Base-by-base conservation (phyloP, 2,888 invertebrate genomes). In the Nephrocerus scutellatus region DNA sequence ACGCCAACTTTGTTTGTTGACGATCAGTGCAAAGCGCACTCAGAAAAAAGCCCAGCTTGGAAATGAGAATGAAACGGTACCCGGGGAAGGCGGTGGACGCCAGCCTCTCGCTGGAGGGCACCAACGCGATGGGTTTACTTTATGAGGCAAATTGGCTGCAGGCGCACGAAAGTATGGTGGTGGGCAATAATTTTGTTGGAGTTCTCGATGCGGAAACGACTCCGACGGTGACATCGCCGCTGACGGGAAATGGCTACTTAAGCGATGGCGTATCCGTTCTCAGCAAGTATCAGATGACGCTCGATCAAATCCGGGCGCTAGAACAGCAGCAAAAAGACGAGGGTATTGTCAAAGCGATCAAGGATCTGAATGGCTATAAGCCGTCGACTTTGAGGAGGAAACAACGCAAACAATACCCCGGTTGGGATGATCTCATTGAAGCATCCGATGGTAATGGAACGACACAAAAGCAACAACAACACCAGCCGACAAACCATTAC, bases 111-210 rank as follows among this genome's bases (percentile, higher is more conserved):
- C 74, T 84, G 74, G 85, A 84, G 63, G 74, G 75, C 52, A 79
- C 79, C 51, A 74, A 75, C 55, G 77, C 79, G 46, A 81, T 83
- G 82, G 82, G 81, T 54, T 74, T 83, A 33, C 75, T 84, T 30
- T 88, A 88, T 64, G 87, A 86, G 55, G 86, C 86, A 21, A 88
- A 85, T 61, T 88, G 88, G 88, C 74, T 82, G 46, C 83, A 84
- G 56, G 77, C 82, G n/a, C 73, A 74, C 48, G 54, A 55, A 43
- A 51, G 34, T 9, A 54, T 55, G n/a, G n/a, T n/a, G n/a, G n/a
- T n/a, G n/a, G n/a, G n/a, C n/a, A n/a, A n/a, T n/a, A n/a, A n/a
- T n/a, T n/a, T n/a, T n/a, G n/a, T n/a, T n/a, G n/a, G n/a, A n/a
- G n/a, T n/a, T n/a, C n/a, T n/a, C n/a, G n/a, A n/a, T n/a, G n/a